Base-by-base conservation (phyloP, 2,888 invertebrate species). In the Parnassius apollo region DNA sequence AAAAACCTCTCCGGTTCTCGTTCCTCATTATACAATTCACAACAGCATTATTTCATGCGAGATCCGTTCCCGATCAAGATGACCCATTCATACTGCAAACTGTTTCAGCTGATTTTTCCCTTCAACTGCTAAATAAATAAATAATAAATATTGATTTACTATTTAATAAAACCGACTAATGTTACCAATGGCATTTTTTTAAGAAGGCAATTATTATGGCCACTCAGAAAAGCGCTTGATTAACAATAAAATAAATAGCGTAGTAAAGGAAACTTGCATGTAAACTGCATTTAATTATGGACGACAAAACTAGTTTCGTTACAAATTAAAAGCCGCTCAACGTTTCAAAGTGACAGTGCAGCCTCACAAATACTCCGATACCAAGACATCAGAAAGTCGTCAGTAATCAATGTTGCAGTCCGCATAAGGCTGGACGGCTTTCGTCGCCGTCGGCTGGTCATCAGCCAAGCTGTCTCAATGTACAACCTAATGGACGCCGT, bases 311-410 rank as follows among this genome's bases (percentile, higher is more conserved):
- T 57, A 57, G 61, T 57, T 61, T 42, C 35, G 4, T 61, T 44
- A 60, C 42, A 59, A 62, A 51, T 59, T 59, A 61, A n/a, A n/a
- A 59, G 18, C 49, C 55, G 45, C 44, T 42, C 48, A 52, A 25
- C 49, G 57, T 61, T 61, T 62, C 59, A 66, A 64, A 61, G 42
- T 48, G 52, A 49, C 49, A 54, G 46, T 22, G 18, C 59, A 56
- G 57, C 61, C 56, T 49, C 65, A 64, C 64, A 65, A 65, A 68
- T 64, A 65, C 49, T 56, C 65, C 55, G 73, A 76, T 80, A 82
- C 80, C 80, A 81, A 82, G 80, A 77, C 73, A 79, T 74, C 84
- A 82, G 83, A 85, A 85, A 85, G 84, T 80, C 69, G 74, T 62
- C 64, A 74, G 71, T 67, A 69, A 66, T 65, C 42, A 58, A 51